These are phyloP conservation scores for Thaumetopoea pityocampa DNA, from an alignment of 1,140 invertebrate genomes.

Conservation along the genomic window DNA sequence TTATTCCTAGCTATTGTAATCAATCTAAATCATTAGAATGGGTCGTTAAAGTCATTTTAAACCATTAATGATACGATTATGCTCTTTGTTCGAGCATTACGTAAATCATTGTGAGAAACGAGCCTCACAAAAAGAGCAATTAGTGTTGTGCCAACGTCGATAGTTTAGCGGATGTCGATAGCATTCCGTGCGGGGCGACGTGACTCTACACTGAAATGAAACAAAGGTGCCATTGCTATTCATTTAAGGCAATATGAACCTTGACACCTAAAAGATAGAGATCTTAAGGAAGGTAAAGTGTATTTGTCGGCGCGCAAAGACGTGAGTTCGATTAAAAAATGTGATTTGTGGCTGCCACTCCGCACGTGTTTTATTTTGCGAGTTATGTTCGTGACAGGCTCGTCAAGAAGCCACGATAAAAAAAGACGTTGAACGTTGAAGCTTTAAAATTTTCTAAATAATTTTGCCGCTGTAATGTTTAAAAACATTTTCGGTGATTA, in stretches of 20 bases:
- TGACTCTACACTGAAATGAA: conserved; percentile 53
- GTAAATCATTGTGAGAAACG: conserved; percentile 65
- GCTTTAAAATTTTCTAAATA: conserved; percentile 16
- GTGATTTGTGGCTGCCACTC: conserved; percentile 67
- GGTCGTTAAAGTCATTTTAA: conserved; percentile 52
- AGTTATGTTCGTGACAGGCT: conserved; percentile 55
- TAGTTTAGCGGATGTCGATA: conserved; percentile 67
- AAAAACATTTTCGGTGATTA: conserved; percentile 12
- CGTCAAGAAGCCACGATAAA: conserved; percentile 39
- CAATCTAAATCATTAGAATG: conserved; percentile 57
- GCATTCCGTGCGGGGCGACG: conserved; percentile 59
- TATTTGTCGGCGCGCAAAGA: conserved; percentile 36
- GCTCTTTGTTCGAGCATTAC: conserved; percentile 40
- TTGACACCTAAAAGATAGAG: conserved; percentile 11
- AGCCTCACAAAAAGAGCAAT: conserved; percentile 58
- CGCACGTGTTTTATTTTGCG: conserved; percentile 66
- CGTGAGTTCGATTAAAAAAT: conserved; percentile 72
- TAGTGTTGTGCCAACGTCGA: conserved; percentile 63
- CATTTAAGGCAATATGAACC: conserved; percentile 18
- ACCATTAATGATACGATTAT: conserved; percentile 60
- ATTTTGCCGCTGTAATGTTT: conserved; percentile 17
- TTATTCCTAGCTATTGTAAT: conserved; percentile 36
- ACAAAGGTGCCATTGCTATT: conserved; percentile 21
- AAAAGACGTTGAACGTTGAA: conserved; percentile 28
- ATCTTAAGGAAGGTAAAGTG: background rate